phyloP scores from a whole-genome alignment of 2,797 vertebrate species.

The Australoheros facetus region DNA sequence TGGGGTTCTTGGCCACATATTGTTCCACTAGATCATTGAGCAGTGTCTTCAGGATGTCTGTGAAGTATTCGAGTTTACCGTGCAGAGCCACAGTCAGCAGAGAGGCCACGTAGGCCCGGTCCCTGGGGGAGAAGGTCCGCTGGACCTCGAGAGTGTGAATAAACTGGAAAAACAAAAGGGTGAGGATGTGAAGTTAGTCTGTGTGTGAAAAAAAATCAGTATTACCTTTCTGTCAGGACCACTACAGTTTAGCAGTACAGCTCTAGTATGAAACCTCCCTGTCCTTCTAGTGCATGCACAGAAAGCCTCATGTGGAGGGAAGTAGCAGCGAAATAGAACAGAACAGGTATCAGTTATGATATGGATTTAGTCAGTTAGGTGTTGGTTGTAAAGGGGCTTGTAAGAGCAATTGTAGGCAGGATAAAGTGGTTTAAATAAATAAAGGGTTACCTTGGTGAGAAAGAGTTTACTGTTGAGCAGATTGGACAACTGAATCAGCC shows the following conservation, averaged over 20 bases:
- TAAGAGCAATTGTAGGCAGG: background rate
- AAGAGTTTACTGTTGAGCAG: constrained; percentile 98
- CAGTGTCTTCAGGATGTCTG: constrained; percentile 95
- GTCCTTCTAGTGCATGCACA: background rate
- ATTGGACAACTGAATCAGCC: constrained; percentile 94
- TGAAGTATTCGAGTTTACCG: constrained; percentile 97
- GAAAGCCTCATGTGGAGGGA: background rate
- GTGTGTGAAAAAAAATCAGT: background rate
- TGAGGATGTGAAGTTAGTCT: background rate
- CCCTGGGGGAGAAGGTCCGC: constrained; percentile 92
- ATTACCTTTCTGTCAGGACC: background rate
- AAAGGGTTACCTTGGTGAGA: constrained; percentile 88
- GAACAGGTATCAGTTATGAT: background rate
- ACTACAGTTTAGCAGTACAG: background rate
- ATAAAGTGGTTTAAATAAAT: background rate
- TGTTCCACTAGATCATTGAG: constrained; percentile 94
- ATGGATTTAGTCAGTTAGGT: background rate
- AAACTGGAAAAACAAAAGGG: constrained; percentile 78
- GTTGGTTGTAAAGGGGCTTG: background rate
- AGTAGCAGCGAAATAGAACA: background rate
- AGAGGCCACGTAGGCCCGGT: constrained; percentile 94
- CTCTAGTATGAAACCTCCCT: background rate
- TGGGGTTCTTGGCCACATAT: constrained; percentile 96
- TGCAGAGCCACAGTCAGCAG: constrained; percentile 94
- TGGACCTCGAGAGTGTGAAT: constrained; percentile 97